These are phyloP conservation scores for Danionella dracula DNA, from an alignment of 2,797 vertebrate species.

Conservation along the genomic window DNA sequence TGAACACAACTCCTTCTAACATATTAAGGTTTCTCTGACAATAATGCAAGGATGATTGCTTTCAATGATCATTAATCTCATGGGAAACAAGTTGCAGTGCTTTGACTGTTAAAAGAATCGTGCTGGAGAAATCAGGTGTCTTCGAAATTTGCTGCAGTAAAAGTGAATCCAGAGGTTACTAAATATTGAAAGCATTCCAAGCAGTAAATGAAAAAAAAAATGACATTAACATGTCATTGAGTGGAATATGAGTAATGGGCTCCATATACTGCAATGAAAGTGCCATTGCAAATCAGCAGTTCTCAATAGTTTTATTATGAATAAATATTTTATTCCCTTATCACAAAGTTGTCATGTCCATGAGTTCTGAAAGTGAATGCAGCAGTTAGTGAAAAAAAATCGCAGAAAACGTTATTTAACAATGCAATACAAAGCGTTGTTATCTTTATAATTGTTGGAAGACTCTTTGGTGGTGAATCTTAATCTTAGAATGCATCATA, in stretches of 20 bases:
- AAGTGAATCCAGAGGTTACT: slow-evolving; percentile 78
- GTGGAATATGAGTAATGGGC: slow-evolving; percentile 73
- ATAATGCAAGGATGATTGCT: too few relatives aligned
- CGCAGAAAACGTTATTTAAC: too few relatives aligned
- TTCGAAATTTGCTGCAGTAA: slow-evolving; percentile 69
- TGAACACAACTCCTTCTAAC: too few relatives aligned
- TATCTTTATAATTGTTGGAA: too few relatives aligned
- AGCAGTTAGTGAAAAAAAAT: background rate
- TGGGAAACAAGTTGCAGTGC: too few relatives aligned
- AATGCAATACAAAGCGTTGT: too few relatives aligned
- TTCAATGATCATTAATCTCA: too few relatives aligned
- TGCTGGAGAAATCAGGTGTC: slow-evolving; percentile 59
- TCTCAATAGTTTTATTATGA: slow-evolving; percentile 78
- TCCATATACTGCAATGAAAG: slow-evolving; percentile 77
- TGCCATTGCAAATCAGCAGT: slow-evolving; percentile 83
- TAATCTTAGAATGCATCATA: too few relatives aligned
- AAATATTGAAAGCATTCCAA: slow-evolving; percentile 81
- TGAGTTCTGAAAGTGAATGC: slow-evolving; percentile 63
- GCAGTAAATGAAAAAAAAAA: slow-evolving; percentile 82
- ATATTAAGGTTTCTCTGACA: too few relatives aligned
- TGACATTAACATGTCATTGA: slow-evolving; percentile 80
- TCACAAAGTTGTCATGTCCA: slow-evolving; percentile 64
- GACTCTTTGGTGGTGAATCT: too few relatives aligned
- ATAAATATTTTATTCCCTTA: slow-evolving; percentile 79
- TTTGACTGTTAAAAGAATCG: background rate